A percentile compares a stretch with the other conserved stretches of the same genome.
Evolutionary conservation across 2,797 vertebrate species (phyloP).

Genomic region (Epinephelus coioides): DNA sequence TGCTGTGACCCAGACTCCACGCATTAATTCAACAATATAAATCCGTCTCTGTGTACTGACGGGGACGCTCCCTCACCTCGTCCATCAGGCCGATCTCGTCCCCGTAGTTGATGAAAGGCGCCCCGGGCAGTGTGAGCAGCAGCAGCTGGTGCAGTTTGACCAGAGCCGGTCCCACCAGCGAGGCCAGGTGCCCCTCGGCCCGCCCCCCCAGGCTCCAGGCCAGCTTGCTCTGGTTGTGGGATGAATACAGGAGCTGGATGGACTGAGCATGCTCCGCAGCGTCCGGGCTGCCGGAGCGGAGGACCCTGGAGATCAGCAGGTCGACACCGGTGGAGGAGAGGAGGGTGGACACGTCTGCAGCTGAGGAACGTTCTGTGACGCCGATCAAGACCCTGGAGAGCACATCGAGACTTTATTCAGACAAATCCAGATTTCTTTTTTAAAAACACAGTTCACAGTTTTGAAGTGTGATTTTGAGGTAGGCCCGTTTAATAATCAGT

Average conservation of each 20-base stretch:
- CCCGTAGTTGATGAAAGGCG: conserved; percentile 89
- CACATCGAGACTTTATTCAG: not conserved
- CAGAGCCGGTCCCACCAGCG: conserved; percentile 59
- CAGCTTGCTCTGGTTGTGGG: conserved; percentile 64
- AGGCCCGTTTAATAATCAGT: too few species aligned
- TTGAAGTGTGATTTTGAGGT: too few species aligned
- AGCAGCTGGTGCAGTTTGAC: conserved; percentile 86
- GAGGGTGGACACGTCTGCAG: conserved; percentile 71
- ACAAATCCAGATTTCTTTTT: too few species aligned
- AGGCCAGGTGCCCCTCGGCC: conserved; percentile 80
- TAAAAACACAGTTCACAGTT: too few species aligned
- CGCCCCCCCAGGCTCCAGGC: conserved; percentile 82
- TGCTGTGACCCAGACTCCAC: too few species aligned
- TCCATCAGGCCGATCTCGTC: conserved; percentile 89
- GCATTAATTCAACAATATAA: too few species aligned
- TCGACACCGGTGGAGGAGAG: conserved; percentile 80
- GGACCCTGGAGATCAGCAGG: conserved; percentile 83
- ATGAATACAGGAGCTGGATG: conserved; percentile 71
- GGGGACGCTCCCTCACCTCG: conserved; percentile 69
- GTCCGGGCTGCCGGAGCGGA: not conserved
- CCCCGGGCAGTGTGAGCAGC: conserved; percentile 90
- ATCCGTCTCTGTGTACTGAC: too few species aligned
- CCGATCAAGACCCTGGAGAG: conserved; percentile 86
- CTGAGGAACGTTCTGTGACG: conserved; percentile 60
- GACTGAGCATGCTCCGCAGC: conserved; percentile 30